Conservation (phyloP, 2,888 invertebrate species). For the Fragum sueziense region DNA sequence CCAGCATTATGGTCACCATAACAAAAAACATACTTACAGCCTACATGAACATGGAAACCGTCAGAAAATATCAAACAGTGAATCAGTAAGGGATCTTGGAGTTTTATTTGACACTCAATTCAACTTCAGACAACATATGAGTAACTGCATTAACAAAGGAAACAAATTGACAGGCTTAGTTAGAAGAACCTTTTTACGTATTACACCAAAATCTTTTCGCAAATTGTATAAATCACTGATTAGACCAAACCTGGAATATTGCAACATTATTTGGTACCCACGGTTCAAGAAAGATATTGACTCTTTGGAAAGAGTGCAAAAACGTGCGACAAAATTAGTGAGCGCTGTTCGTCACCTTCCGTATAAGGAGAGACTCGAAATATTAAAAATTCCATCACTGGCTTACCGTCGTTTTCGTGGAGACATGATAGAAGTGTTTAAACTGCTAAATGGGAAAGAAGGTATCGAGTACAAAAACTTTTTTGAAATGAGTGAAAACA, state of each 20-base stretch:
- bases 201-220: conserved; percentile 24
- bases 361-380: background rate
- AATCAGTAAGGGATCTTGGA: conserved; percentile 12
- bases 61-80: conserved; percentile 3
- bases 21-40: background rate
- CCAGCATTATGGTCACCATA: conserved; percentile 10
- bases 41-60: conserved; percentile 12
- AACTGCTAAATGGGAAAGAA: background rate
- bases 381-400: conserved; percentile 20
- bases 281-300: conserved; percentile 26
- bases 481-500: background rate
- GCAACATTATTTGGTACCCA: conserved; percentile 25
- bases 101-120: conserved; percentile 29
- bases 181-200: conserved; percentile 23
- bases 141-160: conserved; percentile 35
- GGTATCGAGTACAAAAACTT: background rate
- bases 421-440: conserved; percentile 14
- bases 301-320: conserved; percentile 16
- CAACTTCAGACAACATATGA: conserved; percentile 33
- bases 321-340: conserved; percentile 16
- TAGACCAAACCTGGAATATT: conserved; percentile 25
- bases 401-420: conserved; percentile 28
- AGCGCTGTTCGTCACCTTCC: background rate
- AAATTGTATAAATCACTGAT: conserved; percentile 26
- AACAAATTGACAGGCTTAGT: conserved; percentile 24